Conservation (phyloP, 1,140 invertebrate species). For the Zaprionus tsacasi region DNA sequence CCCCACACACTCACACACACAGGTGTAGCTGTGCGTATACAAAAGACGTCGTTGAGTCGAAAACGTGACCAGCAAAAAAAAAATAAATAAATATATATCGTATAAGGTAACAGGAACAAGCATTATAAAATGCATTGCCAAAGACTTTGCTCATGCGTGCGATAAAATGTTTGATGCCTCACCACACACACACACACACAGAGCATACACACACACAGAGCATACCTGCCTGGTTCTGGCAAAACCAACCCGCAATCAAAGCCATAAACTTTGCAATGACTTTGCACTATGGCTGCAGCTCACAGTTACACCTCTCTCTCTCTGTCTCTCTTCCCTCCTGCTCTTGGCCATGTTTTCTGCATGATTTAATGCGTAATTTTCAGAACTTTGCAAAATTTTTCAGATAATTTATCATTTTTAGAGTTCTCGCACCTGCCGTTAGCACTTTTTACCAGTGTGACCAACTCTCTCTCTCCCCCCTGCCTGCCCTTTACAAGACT, state of each 20-base stretch:
- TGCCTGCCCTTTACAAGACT: conserved; percentile 53
- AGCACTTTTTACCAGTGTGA: conserved; percentile 39
- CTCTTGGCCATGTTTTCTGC: conserved; percentile 51
- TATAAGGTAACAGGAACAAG: conserved; percentile 27
- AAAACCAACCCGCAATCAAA: conserved; percentile 50
- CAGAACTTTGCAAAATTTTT: conserved; percentile 76
- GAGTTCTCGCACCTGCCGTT: conserved; percentile 62
- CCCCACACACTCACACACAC: conserved; percentile 7
- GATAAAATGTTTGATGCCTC: conserved; percentile 58
- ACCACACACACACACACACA: conserved; percentile 10
- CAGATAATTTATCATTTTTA: conserved; percentile 76
- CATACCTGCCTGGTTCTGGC: neutral
- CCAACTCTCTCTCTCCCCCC: neutral
- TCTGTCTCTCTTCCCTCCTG: neutral
- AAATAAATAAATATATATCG: conserved; percentile 33
- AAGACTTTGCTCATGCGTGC: conserved; percentile 71
- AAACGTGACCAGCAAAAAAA: conserved; percentile 63
- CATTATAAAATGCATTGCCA: conserved; percentile 67
- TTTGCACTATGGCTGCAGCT: conserved; percentile 45
- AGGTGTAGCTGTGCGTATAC: conserved; percentile 20
- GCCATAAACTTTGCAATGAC: conserved; percentile 75
- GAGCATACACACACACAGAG: conserved; percentile 6
- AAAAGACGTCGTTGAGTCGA: conserved; percentile 39
- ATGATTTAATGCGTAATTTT: conserved; percentile 82
- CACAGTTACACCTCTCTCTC: neutral